phyloP scores from a whole-genome alignment of 2,797 vertebrate genomes.

The Macropus fuliginosus region DNA sequence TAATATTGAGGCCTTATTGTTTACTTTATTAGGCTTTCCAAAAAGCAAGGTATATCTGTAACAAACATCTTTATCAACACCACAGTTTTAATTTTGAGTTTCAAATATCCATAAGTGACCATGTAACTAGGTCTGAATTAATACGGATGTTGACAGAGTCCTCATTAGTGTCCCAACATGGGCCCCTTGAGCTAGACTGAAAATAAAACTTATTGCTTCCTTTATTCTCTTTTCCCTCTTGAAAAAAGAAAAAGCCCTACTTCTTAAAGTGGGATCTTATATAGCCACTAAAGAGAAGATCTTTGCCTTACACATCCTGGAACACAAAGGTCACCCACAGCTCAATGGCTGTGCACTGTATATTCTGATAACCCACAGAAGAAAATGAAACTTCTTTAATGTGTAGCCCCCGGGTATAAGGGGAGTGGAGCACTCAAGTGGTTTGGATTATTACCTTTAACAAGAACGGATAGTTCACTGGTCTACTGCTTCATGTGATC shows the following conservation, averaged over 20 bases:
- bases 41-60: not conserved
- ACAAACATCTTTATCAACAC: not conserved
- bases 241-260: constrained; percentile 23
- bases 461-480: constrained; percentile 46
- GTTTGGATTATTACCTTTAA: constrained; percentile 59
- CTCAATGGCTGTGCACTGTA: constrained; percentile 1
- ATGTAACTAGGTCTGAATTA: not conserved
- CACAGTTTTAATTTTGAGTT: not conserved
- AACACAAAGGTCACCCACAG: constrained; percentile 30
- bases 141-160: not conserved
- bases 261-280: constrained; percentile 51
- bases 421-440: constrained; percentile 24
- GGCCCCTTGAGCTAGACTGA: constrained; percentile 2
- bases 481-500: constrained; percentile 50
- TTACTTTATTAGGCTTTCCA: not conserved
- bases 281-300: constrained; percentile 15
- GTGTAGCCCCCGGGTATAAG: not conserved
- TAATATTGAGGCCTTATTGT: not conserved
- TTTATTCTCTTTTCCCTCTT: not conserved
- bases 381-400: constrained; percentile 56
- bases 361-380: constrained; percentile 59
- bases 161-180: not conserved
- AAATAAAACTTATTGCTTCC: not conserved
- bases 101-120: not conserved
- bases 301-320: constrained; percentile 20